These are phyloP conservation scores for Callionymus lyra DNA, from an alignment of 2,113 vertebrate genomes.

Conservation along the genomic window DNA sequence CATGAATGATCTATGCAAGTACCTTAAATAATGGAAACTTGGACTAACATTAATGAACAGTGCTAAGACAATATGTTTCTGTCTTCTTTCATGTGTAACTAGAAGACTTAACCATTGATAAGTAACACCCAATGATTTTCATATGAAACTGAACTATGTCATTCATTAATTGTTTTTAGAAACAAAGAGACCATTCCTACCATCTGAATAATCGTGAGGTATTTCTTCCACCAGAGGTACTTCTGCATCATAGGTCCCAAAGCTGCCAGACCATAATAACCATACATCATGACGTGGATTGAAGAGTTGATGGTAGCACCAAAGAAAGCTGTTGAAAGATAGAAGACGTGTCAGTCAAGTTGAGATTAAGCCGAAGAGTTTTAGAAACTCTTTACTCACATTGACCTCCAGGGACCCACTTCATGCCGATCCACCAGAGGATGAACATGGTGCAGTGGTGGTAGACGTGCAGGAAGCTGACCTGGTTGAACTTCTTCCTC, in stretches of 20 bases:
- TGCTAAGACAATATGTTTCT: no score
- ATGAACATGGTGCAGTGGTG: conserved; percentile 99
- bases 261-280: conserved; percentile 91
- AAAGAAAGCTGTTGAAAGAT: conserved; percentile 79
- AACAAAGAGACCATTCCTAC: conserved; percentile 58
- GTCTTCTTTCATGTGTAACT: no score
- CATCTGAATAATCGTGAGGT: conserved; percentile 95
- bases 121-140: no score
- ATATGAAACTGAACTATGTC: neutral
- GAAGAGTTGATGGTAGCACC: conserved; percentile 89
- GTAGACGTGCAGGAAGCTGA: conserved; percentile 97
- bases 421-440: conserved; percentile 98
- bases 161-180: no score
- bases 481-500: conserved; percentile 97
- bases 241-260: conserved; percentile 92
- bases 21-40: no score
- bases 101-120: no score
- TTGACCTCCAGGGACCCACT: conserved; percentile 97
- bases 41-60: no score
- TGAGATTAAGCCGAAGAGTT: neutral
- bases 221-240: conserved; percentile 98
- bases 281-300: conserved; percentile 95
- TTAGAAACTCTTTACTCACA: conserved; percentile 65
- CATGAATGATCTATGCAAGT: no score
- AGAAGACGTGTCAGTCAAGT: neutral